These are phyloP conservation scores for Phyto melanocephala DNA, from an alignment of 2,888 invertebrate genomes.

Conservation along the genomic window DNA sequence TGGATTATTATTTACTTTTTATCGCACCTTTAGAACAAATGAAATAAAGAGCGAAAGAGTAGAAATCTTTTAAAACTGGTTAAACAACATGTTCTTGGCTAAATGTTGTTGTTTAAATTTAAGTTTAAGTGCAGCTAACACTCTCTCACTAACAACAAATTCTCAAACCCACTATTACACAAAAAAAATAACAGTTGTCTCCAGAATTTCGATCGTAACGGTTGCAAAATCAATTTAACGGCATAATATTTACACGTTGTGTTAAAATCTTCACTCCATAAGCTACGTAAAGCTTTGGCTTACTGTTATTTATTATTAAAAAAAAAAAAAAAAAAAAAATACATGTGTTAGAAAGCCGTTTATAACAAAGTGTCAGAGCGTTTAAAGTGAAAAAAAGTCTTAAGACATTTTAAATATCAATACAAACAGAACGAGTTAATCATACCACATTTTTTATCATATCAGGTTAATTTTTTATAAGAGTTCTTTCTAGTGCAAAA, in stretches of 20 bases:
- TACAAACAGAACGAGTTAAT: conserved; percentile 5
- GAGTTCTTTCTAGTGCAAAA: conserved; percentile 29
- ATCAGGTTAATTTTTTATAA: neutral
- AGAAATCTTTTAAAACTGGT: conserved; percentile 34
- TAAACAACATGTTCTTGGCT: conserved; percentile 38
- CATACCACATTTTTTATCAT: conserved; percentile 36
- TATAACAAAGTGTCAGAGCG: neutral
- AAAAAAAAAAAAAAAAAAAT: neutral
- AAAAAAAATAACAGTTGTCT: conserved; percentile 54
- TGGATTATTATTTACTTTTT: no score
- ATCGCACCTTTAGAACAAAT: no score
- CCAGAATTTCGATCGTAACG: conserved; percentile 54
- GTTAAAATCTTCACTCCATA: neutral
- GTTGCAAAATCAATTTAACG: conserved; percentile 26
- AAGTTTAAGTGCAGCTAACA: conserved; percentile 35
- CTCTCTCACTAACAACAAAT: neutral
- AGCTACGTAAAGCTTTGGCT: neutral
- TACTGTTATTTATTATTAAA: conserved; percentile 5
- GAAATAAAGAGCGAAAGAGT: neutral
- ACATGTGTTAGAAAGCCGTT: neutral
- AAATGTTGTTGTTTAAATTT: conserved; percentile 19
- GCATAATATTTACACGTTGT: neutral
- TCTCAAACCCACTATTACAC: conserved; percentile 2
- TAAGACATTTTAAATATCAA: neutral
- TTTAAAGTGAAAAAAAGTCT: neutral